Base-by-base conservation (phyloP, 2,888 invertebrate genomes). In the Piscicola geometra region DNA sequence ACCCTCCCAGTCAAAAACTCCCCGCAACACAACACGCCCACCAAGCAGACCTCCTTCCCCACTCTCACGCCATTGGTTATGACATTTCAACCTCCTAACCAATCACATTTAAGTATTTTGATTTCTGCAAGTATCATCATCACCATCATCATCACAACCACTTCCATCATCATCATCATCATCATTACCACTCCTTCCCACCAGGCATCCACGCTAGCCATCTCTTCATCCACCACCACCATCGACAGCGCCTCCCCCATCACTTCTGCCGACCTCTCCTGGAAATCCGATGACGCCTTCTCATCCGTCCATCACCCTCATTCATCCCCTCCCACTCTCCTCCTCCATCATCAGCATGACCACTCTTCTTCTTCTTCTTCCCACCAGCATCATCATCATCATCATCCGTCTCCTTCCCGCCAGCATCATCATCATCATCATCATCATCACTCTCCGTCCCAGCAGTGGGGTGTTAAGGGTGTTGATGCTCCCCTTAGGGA, bases 91-190 rank as follows among this genome's bases (percentile, higher is more conserved):
- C n/a, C n/a, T n/a, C n/a, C n/a, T n/a, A n/a, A n/a, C n/a, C n/a
- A n/a, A n/a, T n/a, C n/a, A n/a, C n/a, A n/a, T n/a, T n/a, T n/a
- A n/a, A n/a, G n/a, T n/a, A n/a, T n/a, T n/a, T n/a, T n/a, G n/a
- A n/a, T n/a, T n/a, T n/a, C n/a, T n/a, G n/a, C n/a, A n/a, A n/a
- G n/a, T n/a, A 28, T 21, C 60, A 60, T 35, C 73, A 35, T 64
- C 56, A 60, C n/a, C 50, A 32, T 50, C 69, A 30, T 1, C 52
- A 9, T n/a, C 69, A 32, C 50, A 47, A 68, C 1, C 75, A 68
- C 30, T 52, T 32, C 18, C 69, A 50, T 28, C 75, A 70, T 21
- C 56, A 70, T 33, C 70, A 70, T 3, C 74, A 74, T 32, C 74
- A 70, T 70, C 41, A 1, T 69, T n/a, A 28, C 64, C 64, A 64